A percentile compares a stretch with the other conserved stretches of the same genome.
phyloP scores from a whole-genome alignment of 2,888 invertebrate genomes.

The Oeneis ivallda region DNA sequence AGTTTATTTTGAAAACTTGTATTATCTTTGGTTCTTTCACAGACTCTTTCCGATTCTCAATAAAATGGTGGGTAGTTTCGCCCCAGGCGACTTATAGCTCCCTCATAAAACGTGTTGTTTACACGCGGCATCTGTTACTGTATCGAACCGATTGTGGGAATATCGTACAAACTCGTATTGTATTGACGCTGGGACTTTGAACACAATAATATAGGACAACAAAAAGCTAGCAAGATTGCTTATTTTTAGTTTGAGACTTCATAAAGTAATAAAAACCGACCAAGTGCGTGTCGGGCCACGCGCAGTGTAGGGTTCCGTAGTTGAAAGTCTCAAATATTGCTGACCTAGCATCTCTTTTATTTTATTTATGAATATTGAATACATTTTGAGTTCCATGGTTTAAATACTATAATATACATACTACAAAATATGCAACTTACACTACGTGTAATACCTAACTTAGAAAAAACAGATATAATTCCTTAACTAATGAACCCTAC shows the following conservation, averaged over 20 bases:
- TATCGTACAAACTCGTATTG: not conserved
- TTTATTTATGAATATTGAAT: too few relatives aligned
- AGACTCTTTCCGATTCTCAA: constrained; percentile 14
- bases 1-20: constrained; percentile 23
- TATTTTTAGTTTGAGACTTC: not conserved
- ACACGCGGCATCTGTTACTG: constrained; percentile 26
- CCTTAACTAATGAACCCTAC: too few relatives aligned
- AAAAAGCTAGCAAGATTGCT: not conserved
- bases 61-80: constrained; percentile 18
- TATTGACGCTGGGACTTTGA: not conserved
- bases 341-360: too few relatives aligned
- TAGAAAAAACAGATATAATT: too few relatives aligned
- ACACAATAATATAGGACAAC: not conserved
- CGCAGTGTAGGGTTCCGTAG: too few relatives aligned
- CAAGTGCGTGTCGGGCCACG: too few relatives aligned
- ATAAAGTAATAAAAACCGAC: too few relatives aligned
- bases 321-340: too few relatives aligned
- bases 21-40: constrained; percentile 9
- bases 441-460: too few relatives aligned
- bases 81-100: constrained; percentile 12
- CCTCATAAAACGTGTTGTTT: constrained; percentile 30
- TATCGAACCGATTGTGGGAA: constrained; percentile 21
- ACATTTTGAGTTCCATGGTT: too few relatives aligned
- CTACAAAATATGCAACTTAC: too few relatives aligned
- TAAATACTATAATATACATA: too few relatives aligned